Base-by-base conservation (phyloP, 2,888 invertebrate genomes). In the Mesorhabditis spiculigera region DNA sequence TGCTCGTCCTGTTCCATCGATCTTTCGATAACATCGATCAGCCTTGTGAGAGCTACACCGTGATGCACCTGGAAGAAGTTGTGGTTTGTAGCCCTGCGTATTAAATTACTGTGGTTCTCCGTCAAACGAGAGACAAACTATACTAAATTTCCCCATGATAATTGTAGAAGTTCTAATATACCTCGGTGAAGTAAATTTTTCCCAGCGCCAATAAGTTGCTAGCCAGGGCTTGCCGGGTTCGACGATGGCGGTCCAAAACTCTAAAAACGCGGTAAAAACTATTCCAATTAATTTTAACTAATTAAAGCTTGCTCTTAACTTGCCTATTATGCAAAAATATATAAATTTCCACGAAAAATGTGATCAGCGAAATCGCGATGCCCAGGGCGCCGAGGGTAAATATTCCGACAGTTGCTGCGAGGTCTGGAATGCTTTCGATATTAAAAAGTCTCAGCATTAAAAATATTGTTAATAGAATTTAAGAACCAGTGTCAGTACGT, bases 371-470 rank as follows among this genome's bases (percentile, higher is more conserved):
- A 1, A 72, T 67, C 41, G 67, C 68, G 6, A 77, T 63, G 5
- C 74, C 74, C 13, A 77, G 62, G 64, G 72, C 74, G 65, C 73
- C 75, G 42, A 77, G 72, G 6, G 71, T 75, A 61, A 77, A 77
- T 13, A 77, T 75, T 4, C 77, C 77, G 65, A 77, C 71, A 0
- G 73, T 66, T n/a, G 75, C 74, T 41, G 70, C 71, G 13, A 77
- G 58, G 61, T 75, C 77, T 69, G 58, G 45, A 72, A 58, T 28
- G 28, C 28, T 28, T 28, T 28, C 28, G 28, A 28, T 28, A 28
- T 28, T 28, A 28, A 28, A 28, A 3, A 28, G 28, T 28, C 3
- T 28, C 28, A 3, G 3, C 28, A 28, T n/a, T 28, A 28, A 28
- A 28, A 28, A 28, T 28, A 28, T 28, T 3, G 28, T 28, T 1